phyloP scores from a whole-genome alignment of 2,113 vertebrate species.

The Emydocephalus ijimae region DNA sequence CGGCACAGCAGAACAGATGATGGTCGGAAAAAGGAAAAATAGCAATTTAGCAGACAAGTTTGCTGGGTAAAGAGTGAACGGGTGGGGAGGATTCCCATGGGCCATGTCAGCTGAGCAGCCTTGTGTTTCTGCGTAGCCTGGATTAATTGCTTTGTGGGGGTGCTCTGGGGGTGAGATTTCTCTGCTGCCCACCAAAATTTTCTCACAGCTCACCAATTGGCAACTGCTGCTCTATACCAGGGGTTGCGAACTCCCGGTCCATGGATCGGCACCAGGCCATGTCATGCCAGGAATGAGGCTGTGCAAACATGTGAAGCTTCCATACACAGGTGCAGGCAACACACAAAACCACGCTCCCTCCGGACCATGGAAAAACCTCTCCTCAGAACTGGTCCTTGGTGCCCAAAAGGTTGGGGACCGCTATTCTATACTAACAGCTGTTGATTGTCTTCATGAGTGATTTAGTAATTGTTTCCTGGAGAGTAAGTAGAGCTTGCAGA shows the following conservation, averaged over 20 bases:
- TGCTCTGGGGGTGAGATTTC: too few species aligned
- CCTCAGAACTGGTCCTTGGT: neutral
- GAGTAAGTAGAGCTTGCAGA: neutral
- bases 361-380: neutral
- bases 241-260: neutral
- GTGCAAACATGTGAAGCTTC: neutral
- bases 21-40: too few species aligned
- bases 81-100: too few species aligned
- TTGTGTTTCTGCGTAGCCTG: too few species aligned
- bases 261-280: fast-evolving
- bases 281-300: neutral
- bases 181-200: too few species aligned
- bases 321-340: neutral
- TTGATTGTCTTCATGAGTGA: neutral
- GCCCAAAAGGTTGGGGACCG: neutral
- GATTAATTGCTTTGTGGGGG: too few species aligned
- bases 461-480: neutral
- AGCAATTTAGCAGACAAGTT: too few species aligned
- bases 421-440: neutral
- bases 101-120: too few species aligned
- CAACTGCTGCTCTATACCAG: neutral
- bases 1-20: too few species aligned
- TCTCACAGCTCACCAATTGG: too few species aligned
- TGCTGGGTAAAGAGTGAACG: too few species aligned
- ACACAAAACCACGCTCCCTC: neutral